These are phyloP conservation scores for Rhagonycha fulva DNA, from an alignment of 2,888 invertebrate genomes.

Conservation along the genomic window DNA sequence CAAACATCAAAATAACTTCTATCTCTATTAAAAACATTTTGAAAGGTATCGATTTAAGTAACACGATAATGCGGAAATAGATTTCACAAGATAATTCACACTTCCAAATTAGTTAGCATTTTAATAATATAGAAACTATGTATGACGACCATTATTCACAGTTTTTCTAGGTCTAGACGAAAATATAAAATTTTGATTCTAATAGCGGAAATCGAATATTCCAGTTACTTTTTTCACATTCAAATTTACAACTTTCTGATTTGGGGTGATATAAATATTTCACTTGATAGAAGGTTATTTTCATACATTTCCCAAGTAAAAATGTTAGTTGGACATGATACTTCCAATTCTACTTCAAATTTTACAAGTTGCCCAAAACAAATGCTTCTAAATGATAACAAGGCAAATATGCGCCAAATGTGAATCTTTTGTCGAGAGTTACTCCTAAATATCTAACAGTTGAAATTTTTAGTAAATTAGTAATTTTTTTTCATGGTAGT, in stretches of 20 bases:
- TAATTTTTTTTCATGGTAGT: too few relatives aligned
- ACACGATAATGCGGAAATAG: not conserved
- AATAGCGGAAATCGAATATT: too few relatives aligned
- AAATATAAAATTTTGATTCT: not conserved
- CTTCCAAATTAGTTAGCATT: not conserved
- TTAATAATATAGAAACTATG: not conserved
- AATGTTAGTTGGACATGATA: too few relatives aligned
- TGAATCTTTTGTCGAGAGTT: too few relatives aligned
- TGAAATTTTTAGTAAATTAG: too few relatives aligned
- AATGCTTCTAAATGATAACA: too few relatives aligned
- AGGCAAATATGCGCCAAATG: too few relatives aligned
- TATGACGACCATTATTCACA: not conserved
- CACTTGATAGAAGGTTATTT: not conserved
- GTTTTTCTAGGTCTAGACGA: not conserved
- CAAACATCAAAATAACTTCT: not conserved
- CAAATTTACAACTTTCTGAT: not conserved
- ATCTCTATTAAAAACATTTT: not conserved
- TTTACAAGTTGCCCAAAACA: too few relatives aligned
- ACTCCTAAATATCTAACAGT: too few relatives aligned
- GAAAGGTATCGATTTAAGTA: not conserved
- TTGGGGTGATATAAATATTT: not conserved
- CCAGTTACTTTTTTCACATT: not conserved
- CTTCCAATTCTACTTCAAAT: too few relatives aligned
- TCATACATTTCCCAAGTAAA: too few relatives aligned
- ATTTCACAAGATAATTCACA: not conserved